Percentiles rank a stretch among this genome's conserved stretches.
Conservation (phyloP, 2,888 invertebrate species). For the Cantharis lateralis region DNA sequence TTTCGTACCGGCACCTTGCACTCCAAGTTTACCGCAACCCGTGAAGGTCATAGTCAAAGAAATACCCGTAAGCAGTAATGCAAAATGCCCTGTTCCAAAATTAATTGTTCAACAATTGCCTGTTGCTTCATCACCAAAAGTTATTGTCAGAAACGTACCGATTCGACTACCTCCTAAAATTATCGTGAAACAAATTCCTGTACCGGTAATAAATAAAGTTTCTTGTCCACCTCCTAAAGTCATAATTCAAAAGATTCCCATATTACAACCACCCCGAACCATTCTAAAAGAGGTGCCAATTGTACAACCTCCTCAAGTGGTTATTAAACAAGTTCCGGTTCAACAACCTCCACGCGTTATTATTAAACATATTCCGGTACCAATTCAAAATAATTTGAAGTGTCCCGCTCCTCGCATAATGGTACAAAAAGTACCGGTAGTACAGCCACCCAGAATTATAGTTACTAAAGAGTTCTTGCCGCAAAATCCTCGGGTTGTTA, state of each 20-base stretch:
- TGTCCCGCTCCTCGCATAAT: not conserved
- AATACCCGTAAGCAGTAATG: not conserved
- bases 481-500: not conserved
- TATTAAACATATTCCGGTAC: slow-evolving; percentile 14
- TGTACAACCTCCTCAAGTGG: not conserved
- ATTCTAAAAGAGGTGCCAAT: not conserved
- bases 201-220: not conserved
- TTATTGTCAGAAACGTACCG: not conserved
- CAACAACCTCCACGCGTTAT: slow-evolving; percentile 8
- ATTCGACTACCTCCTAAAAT: not conserved
- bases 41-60: slow-evolving; percentile 10
- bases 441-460: slow-evolving; percentile 4
- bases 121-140: not conserved
- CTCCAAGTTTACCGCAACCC: not conserved
- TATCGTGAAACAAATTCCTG: not conserved
- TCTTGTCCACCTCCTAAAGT: not conserved
- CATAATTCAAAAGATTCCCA: not conserved
- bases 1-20: not conserved
- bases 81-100: slow-evolving; percentile 2
- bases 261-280: not conserved
- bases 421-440: not conserved
- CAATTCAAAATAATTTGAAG: not conserved
- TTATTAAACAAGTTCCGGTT: slow-evolving; percentile 13
- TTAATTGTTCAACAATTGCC: slow-evolving; percentile 11
- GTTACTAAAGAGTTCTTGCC: not conserved